These are phyloP conservation scores for Hycleus phaleratus DNA, from an alignment of 1,140 invertebrate genomes.

Conservation along the genomic window DNA sequence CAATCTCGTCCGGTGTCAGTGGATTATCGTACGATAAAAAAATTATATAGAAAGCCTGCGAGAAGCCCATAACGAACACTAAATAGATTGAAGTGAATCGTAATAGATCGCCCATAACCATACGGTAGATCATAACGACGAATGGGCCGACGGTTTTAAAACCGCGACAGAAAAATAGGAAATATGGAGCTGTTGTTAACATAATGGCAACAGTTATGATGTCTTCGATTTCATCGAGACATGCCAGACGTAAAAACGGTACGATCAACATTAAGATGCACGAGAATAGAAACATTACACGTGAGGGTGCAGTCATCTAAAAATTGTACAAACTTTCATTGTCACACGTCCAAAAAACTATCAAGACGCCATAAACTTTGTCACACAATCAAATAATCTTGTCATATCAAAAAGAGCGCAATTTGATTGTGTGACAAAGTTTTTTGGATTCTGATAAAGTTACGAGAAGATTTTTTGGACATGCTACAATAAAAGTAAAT, in stretches of 20 bases:
- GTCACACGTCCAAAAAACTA: too few species aligned
- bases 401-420: too few species aligned
- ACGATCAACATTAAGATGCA: slow-evolving; percentile 79
- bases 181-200: slow-evolving; percentile 92
- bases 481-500: not conserved
- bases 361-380: too few species aligned
- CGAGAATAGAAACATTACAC: slow-evolving; percentile 91
- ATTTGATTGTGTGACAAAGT: too few species aligned
- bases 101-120: slow-evolving; percentile 92
- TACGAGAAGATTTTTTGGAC: too few species aligned
- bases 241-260: slow-evolving; percentile 75
- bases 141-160: slow-evolving; percentile 97
- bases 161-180: slow-evolving; percentile 97
- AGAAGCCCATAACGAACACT: slow-evolving; percentile 96
- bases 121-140: slow-evolving; percentile 98
- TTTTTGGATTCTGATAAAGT: too few species aligned
- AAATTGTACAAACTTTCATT: slow-evolving; percentile 5
- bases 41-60: slow-evolving; percentile 81
- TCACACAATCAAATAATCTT: too few species aligned
- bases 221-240: slow-evolving; percentile 80
- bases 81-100: slow-evolving; percentile 94
- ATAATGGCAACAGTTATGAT: slow-evolving; percentile 88
- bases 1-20: slow-evolving; percentile 58
- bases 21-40: slow-evolving; percentile 81
- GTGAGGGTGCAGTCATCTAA: slow-evolving; percentile 78